Base-by-base conservation (phyloP, 2,113 vertebrate genomes). In the Lepisosteus osseus region DNA sequence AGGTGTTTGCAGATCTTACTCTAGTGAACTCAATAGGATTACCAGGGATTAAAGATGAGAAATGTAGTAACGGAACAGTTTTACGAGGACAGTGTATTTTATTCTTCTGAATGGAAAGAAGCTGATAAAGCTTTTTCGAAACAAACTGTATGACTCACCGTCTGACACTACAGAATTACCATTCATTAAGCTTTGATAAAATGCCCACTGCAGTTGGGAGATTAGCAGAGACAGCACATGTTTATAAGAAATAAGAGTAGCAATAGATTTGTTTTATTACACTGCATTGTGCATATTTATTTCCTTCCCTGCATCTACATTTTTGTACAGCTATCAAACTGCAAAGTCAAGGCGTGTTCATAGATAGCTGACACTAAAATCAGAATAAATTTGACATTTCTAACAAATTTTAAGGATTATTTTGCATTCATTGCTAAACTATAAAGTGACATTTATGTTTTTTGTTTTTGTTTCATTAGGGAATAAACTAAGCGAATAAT, bases 1-100 rank as follows among this genome's bases (percentile, higher is more conserved):
- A 57, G 76, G 79, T 78, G 74, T 63, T 74, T 67, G 79, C 54
- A 13, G 44, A 14, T 68, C 66, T 47, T 14, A 54, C 79, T 72
- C 79, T 67, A 67, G 71, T 71, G 75, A 72, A 82, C 78, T 84
- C 64, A 68, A 80, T 83, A 78, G 86, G 87, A 89, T 90, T 90
- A 90, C 79, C 76, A 70, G 62, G 74, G 87, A 89, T 90, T 90
- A 91, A 85, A 78, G 72, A 69, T 71, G 77, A 78, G 87, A 87
- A 87, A 62, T 78, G 83, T 76, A 79, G 84, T 85, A 86, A 84
- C 78, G 83, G 86, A 89, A 88, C 78, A 78, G 75, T 79, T 83
- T 71, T 69, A 81, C 63, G 45, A 81, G 69, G 80, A 84, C 83
- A 87, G 76, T 84, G 74, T 71, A 57, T 69, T 78, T 89, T 80